Percentiles rank a stretch among this genome's conserved stretches.
Conservation (phyloP, 2,888 invertebrate species). For the Macroteleia sp. region DNA sequence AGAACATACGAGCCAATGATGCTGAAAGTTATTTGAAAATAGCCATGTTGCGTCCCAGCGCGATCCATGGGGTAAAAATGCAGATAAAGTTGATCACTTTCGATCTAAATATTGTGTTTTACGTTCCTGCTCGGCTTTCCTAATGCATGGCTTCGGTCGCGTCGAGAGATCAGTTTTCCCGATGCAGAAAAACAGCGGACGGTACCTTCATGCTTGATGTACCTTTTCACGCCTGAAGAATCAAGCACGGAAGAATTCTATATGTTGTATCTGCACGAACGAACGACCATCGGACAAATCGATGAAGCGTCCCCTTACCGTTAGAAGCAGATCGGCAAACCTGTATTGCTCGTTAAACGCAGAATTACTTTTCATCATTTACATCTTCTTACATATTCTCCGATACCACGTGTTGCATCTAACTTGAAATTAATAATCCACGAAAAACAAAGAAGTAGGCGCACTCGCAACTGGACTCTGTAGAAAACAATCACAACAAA, state of each 20-base stretch:
- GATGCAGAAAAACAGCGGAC: slow-evolving; percentile 59
- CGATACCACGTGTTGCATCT: slow-evolving; percentile 37
- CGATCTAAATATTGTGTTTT: slow-evolving; percentile 61
- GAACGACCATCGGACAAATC: slow-evolving; percentile 72
- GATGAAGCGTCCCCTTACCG: slow-evolving; percentile 78
- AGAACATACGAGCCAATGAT: slow-evolving; percentile 53
- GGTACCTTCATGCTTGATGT: slow-evolving; percentile 59
- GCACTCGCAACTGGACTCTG: background rate
- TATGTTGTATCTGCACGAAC: slow-evolving; percentile 59
- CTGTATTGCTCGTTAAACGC: slow-evolving; percentile 74
- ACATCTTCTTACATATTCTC: slow-evolving; percentile 48
- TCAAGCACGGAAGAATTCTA: slow-evolving; percentile 62
- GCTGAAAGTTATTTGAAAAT: slow-evolving; percentile 59
- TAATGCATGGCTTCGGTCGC: slow-evolving; percentile 52
- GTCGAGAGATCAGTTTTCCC: slow-evolving; percentile 53
- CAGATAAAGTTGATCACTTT: slow-evolving; percentile 62
- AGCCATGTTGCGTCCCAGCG: slow-evolving; percentile 18
- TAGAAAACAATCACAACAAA: too few relatives aligned
- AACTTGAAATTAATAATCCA: slow-evolving; percentile 32
- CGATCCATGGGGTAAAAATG: slow-evolving; percentile 1
- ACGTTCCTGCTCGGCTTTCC: slow-evolving; percentile 47
- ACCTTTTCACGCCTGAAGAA: slow-evolving; percentile 67
- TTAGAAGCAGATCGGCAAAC: slow-evolving; percentile 73
- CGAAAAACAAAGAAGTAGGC: background rate
- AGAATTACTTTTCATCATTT: slow-evolving; percentile 74